These are phyloP conservation scores for Agapornis roseicollis DNA, from an alignment of 2,113 vertebrate genomes.

Conservation along the genomic window DNA sequence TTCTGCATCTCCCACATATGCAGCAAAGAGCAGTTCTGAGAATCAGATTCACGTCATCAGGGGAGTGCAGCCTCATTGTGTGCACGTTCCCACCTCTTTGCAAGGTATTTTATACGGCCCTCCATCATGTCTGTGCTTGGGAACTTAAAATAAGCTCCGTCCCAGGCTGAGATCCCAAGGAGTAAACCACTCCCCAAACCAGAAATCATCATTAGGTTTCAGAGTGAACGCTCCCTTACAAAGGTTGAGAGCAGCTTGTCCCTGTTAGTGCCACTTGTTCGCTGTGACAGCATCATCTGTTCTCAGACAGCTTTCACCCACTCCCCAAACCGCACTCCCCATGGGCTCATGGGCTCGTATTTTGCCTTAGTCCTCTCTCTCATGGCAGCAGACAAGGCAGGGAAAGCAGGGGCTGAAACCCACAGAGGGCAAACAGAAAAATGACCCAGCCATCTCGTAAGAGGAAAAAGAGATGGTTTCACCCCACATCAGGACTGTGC, in stretches of 20 bases:
- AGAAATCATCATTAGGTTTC: background rate
- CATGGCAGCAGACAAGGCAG: fast-evolving
- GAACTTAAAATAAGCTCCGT: background rate
- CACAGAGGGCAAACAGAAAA: background rate
- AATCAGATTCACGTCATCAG: background rate
- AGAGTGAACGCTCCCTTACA: background rate
- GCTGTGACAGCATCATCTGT: fast-evolving
- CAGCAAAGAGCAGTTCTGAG: background rate
- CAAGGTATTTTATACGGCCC: background rate
- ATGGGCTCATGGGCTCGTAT: fast-evolving
- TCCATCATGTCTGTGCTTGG: fast-evolving
- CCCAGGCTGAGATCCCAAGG: background rate
- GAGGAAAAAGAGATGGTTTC: background rate
- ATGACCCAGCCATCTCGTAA: fast-evolving
- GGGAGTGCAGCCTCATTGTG: fast-evolving
- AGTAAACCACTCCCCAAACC: background rate
- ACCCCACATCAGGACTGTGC: fast-evolving
- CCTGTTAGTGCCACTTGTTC: background rate
- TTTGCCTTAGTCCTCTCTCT: background rate
- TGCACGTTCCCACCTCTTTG: background rate
- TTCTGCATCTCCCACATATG: background rate
- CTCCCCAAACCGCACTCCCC: background rate
- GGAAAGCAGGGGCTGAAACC: background rate
- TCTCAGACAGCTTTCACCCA: background rate
- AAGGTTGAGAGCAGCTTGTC: background rate